Evolutionary conservation across 2,888 invertebrate genomes (phyloP).

Genomic region (Rotaria socialis): DNA sequence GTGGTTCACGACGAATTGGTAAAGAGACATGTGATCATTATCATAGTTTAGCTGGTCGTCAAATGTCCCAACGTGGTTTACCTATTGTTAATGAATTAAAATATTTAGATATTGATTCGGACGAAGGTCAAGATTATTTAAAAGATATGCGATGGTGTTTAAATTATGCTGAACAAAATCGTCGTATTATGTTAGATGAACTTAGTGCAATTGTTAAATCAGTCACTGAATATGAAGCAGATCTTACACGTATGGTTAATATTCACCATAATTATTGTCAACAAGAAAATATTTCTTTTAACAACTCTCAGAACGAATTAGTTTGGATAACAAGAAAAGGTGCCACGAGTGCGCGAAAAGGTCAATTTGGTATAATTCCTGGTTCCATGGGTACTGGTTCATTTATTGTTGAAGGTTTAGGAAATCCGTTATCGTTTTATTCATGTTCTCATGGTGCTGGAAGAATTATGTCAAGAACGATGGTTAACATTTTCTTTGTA

Average conservation of each 20-base stretch:
- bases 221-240: background rate
- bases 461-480: conserved; percentile 9
- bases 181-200: background rate
- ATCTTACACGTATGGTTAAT: conserved; percentile 2
- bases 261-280: conserved; percentile 36
- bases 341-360: conserved; percentile 32
- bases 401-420: conserved; percentile 20
- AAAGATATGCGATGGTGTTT: conserved; percentile 18
- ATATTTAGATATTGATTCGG: background rate
- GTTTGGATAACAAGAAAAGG: conserved; percentile 26
- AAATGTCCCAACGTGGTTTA: conserved; percentile 3
- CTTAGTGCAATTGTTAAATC: background rate
- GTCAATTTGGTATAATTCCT: conserved; percentile 22
- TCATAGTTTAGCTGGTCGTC: background rate
- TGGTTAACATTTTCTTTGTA: background rate
- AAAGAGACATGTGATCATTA: conserved; percentile 34
- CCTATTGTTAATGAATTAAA: conserved; percentile 24
- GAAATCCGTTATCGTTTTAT: conserved; percentile 20
- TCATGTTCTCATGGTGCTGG: conserved; percentile 35
- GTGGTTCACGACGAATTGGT: background rate
- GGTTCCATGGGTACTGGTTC: conserved; percentile 26
- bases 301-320: background rate
- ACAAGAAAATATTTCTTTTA: background rate
- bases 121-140: background rate
- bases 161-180: conserved; percentile 37